Base-by-base conservation (phyloP, 2,113 vertebrate species). In the Erythrolamprus reginae region DNA sequence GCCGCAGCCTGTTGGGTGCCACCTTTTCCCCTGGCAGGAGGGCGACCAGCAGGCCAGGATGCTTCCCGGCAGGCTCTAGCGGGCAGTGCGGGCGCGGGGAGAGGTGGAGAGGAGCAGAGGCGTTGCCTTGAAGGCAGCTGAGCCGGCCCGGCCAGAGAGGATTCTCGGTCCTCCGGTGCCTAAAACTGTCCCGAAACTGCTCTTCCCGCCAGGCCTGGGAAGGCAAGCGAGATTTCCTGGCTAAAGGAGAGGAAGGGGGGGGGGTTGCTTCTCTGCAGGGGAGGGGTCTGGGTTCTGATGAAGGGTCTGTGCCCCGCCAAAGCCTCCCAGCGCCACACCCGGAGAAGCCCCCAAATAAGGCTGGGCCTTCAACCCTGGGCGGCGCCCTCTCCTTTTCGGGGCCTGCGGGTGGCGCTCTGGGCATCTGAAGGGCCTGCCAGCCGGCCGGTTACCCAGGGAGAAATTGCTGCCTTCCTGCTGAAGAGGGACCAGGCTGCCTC, bases 401-500 rank as follows among this genome's bases (percentile, higher is more conserved):
- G 21, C 15, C 90, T 91, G 89, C 55, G 51, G 88, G 70, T 77
- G 65, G 48, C 50, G 87, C 90, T 92, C 70, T 65, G 93, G 91
- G 65, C 85, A 87, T 61, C 45, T n/a, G 53, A 58, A 92, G 52
- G 23, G 6, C 26, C 24, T 93, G 85, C n/a, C 17, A 19, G 61
- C 61, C 61, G 5, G 33, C 33, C 33, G 0, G 17, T 9, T 19
- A 7, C 17, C 33, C 70, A 9, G 33, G 33, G 33, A 38, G 70
- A 21, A 42, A 42, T 42, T 3, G 4, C 83, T 88, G 95, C 94
- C 94, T 93, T 90, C 91, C 84, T 93, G 92, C 92, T 89, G 95
- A 95, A 94, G 92, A 94, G 94, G 94, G 95, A 94, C 96, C 94
- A 95, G 95, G 96, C 96, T 95, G 95, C 95, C 93, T 95, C 97